Conservation (phyloP, 2,797 vertebrate genomes). For the Fistularia tabacaria region DNA sequence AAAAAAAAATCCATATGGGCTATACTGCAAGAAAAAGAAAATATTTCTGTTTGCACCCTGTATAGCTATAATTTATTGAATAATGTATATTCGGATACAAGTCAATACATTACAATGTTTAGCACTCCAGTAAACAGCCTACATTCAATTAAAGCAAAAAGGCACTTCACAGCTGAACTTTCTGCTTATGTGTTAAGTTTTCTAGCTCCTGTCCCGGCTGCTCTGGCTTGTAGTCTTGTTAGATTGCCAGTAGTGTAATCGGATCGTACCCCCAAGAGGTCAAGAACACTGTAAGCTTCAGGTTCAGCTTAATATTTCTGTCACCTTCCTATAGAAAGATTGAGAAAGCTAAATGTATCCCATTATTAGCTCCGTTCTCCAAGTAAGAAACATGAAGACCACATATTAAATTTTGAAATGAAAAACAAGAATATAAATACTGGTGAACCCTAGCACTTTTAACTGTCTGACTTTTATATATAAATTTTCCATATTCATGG, state of each 20-base stretch:
- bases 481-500: no score
- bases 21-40: not conserved
- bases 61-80: not conserved
- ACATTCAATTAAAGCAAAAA: slow-evolving; percentile 30
- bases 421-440: no score
- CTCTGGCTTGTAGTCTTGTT: slow-evolving; percentile 66
- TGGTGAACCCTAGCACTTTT: no score
- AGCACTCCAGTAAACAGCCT: not conserved
- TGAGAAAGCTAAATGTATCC: slow-evolving; percentile 31
- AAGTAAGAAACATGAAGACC: slow-evolving; percentile 4
- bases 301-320: slow-evolving; percentile 66
- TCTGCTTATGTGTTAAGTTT: slow-evolving; percentile 50
- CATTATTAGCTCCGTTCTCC: slow-evolving; percentile 6
- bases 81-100: not conserved
- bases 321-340: slow-evolving; percentile 68
- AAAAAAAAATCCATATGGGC: no score
- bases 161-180: slow-evolving; percentile 41
- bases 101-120: not conserved
- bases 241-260: slow-evolving; percentile 72
- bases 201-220: slow-evolving; percentile 55
- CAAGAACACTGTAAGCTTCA: slow-evolving; percentile 69
- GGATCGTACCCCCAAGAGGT: slow-evolving; percentile 75
- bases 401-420: not conserved
- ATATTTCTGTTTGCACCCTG: not conserved
- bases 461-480: no score